A percentile compares a stretch with the other conserved stretches of the same genome.
These are phyloP conservation scores for Zophobas atratus DNA, from an alignment of 1,140 invertebrate species.

Conservation along the genomic window DNA sequence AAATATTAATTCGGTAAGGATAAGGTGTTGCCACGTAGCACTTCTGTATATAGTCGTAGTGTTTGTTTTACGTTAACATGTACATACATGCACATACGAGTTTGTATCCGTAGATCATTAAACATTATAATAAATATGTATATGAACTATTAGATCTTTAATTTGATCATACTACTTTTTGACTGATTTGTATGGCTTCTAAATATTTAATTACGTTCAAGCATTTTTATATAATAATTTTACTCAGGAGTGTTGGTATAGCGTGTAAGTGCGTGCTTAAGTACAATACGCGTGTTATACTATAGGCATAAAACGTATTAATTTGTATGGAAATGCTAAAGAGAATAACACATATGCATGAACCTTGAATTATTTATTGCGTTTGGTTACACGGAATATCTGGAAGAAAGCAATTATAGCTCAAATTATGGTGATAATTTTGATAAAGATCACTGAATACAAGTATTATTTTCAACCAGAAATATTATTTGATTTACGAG, in stretches of 20 bases:
- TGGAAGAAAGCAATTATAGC: not conserved
- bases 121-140: no score
- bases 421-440: not conserved
- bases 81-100: not conserved
- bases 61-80: no score
- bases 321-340: constrained; percentile 34
- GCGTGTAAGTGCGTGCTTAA: constrained; percentile 45
- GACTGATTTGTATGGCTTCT: not conserved
- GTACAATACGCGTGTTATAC: constrained; percentile 41
- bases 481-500: not conserved
- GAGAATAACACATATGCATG: constrained; percentile 39
- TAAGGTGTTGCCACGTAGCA: no score
- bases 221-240: constrained; percentile 25
- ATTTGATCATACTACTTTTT: no score
- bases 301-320: constrained; percentile 25
- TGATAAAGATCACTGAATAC: not conserved
- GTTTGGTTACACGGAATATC: constrained; percentile 20
- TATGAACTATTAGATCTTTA: no score
- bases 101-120: not conserved
- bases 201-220: constrained; percentile 3
- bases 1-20: no score
- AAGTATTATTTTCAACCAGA: constrained; percentile 1
- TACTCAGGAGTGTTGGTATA: constrained; percentile 19
- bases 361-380: constrained; percentile 45
- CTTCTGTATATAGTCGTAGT: no score